Evolutionary conservation across 2,113 vertebrate genomes (phyloP).

Genomic region (Ariopsis seemanni): DNA sequence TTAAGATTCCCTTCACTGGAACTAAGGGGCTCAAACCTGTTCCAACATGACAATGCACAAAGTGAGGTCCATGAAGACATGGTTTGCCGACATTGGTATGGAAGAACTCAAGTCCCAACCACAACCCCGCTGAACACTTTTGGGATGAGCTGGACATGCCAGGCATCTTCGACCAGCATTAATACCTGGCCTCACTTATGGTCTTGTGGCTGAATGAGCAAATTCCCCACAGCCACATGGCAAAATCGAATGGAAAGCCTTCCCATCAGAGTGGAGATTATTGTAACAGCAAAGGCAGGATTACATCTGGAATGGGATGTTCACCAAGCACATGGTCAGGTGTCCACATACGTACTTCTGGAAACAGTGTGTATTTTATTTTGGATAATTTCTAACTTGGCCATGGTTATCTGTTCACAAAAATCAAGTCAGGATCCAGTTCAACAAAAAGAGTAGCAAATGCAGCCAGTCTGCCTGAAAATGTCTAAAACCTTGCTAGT

Average conservation of each 20-base stretch:
- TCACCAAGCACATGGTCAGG: background rate
- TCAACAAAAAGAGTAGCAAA: background rate
- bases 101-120: background rate
- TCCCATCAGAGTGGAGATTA: background rate
- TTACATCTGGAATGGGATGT: background rate
- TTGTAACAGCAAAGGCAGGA: background rate
- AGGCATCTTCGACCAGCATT: background rate
- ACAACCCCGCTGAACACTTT: background rate
- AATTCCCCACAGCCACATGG: background rate
- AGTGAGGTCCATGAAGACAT: background rate
- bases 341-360: background rate
- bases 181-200: background rate
- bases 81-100: background rate
- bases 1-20: background rate
- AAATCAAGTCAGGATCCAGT: background rate
- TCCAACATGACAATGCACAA: background rate
- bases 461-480: background rate
- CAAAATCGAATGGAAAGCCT: background rate
- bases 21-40: background rate
- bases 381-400: background rate
- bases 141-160: background rate
- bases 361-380: background rate
- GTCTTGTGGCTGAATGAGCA: background rate
- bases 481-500: background rate
- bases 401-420: background rate